Percentiles rank a stretch among this genome's conserved stretches.
phyloP scores from a whole-genome alignment of 2,888 invertebrate genomes.

The Acanthosepion lycidas region DNA sequence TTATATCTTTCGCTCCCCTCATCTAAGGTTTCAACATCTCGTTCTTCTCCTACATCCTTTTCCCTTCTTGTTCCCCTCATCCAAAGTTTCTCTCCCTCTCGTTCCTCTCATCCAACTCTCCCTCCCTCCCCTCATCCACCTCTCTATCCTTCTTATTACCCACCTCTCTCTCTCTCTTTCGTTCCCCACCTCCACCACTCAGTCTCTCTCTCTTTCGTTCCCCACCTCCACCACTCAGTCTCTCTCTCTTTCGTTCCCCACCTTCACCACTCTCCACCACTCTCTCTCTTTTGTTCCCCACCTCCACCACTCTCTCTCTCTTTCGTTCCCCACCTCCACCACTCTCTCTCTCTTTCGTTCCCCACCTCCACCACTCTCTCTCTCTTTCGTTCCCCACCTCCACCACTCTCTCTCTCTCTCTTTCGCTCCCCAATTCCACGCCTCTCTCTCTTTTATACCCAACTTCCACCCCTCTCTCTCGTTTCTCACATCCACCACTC shows the following conservation, averaged over 20 bases:
- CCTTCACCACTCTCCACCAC: not conserved
- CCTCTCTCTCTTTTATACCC: not conserved
- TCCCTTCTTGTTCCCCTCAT: not conserved
- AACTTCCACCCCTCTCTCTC: too few species aligned
- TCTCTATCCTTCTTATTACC: not conserved
- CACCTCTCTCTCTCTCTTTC: not conserved
- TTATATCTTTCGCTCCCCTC: too few species aligned
- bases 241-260: not conserved
- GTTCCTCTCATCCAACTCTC: not conserved
- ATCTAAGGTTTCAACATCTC: not conserved
- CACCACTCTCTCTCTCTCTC: too few species aligned
- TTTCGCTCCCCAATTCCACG: not conserved
- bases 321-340: not conserved
- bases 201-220: too few species aligned
- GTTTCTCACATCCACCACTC: not conserved
- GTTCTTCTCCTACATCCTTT: too few species aligned
- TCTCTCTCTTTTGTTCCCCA: not conserved
- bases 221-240: not conserved
- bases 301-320: not conserved
- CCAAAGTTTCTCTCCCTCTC: not conserved
- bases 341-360: too few species aligned
- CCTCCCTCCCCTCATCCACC: not conserved
- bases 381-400: accelerated
- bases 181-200: too few species aligned
- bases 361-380: not conserved